Evolutionary conservation across 2,113 vertebrate species (phyloP), one percentile per base, ranked within the genome.

Genomic region (Myodes glareolus): DNA sequence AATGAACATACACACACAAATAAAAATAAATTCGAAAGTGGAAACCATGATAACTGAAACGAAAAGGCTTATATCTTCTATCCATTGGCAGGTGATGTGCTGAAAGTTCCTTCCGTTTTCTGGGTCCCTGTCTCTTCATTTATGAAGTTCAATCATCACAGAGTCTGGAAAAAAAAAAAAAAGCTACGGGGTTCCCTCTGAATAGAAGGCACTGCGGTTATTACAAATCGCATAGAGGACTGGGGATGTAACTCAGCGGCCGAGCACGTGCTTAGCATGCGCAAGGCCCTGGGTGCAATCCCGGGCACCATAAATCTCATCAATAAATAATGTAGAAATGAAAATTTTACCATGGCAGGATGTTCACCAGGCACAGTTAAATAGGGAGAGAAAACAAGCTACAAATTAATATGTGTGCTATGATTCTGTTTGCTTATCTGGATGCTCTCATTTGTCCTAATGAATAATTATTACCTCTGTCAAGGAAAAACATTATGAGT

Each of bases 391-490:
- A 81, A 76, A 95, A 80, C 76, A 73, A 55, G 55, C 58, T 90
- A 89, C 72, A 90, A 75, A 97, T 92, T 85, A 96, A 73, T 78
- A 91, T 87, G 72, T 68, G 45, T 33, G 39, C n/a, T 55, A 27
- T 50, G 72, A 92, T 92, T 89, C 36, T 47, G 90, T 97, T 92
- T 96, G 80, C 93, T 96, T 93, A 94, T 95, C 76, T 95, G 47
- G 50, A 88, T 78, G 86, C 82, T 96, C 91, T 94, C 86, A 94
- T 96, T 97, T 97, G 86, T 96, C 93, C 94, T 97, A 96, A 96
- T 87, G 86, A 97, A 96, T 96, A 97, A 97, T 95, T 96, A 95
- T 94, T 93, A 94, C 88, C 89, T 81, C 84, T 94, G 85, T 89
- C 70, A 88, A 82, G 90, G 11, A 95, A 94, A 97, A 95, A 67